A percentile compares a stretch with the other conserved stretches of the same genome.
Evolutionary conservation across 2,797 vertebrate species (phyloP).

Genomic region (Sebastes matsubarae): DNA sequence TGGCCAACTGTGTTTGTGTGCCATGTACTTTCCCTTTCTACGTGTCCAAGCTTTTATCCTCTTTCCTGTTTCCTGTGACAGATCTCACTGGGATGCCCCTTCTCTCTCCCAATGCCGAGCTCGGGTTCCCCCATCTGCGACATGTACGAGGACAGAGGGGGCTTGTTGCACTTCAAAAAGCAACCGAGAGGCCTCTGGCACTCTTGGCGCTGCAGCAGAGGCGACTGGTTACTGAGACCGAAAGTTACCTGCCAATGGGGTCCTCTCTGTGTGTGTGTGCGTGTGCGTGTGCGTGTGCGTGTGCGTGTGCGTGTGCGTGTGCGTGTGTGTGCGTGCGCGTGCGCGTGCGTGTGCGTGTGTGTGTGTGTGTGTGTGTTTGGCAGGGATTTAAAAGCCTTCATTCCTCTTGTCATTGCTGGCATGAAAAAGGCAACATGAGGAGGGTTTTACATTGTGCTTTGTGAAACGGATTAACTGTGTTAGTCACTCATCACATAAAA

Average conservation of each 20-base stretch:
- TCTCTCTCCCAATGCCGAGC: slow-evolving; percentile 60
- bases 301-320: slow-evolving; percentile 7
- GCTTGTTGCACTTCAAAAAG: slow-evolving; percentile 76
- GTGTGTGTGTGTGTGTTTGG: slow-evolving; percentile 31
- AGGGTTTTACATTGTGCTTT: slow-evolving; percentile 37
- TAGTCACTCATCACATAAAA: background rate
- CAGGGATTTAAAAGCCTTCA: slow-evolving; percentile 43
- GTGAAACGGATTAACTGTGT: background rate
- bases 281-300: slow-evolving; percentile 13
- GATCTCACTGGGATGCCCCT: slow-evolving; percentile 54
- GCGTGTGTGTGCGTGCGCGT: slow-evolving; percentile 1
- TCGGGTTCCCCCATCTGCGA: slow-evolving; percentile 71
- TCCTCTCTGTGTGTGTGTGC: slow-evolving; percentile 23
- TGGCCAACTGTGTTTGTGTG: slow-evolving; percentile 6
- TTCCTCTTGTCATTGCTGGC: slow-evolving; percentile 63
- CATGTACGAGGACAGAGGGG: slow-evolving; percentile 56
- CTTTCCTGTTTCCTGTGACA: slow-evolving; percentile 49
- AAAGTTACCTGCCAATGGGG: slow-evolving; percentile 61
- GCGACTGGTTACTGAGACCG: slow-evolving; percentile 47
- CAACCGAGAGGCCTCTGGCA: slow-evolving; percentile 45
- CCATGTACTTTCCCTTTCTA: slow-evolving; percentile 41
- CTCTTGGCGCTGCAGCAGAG: slow-evolving; percentile 50
- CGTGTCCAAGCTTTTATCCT: slow-evolving; percentile 45
- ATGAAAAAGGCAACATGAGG: slow-evolving; percentile 43
- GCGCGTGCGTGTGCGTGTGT: background rate